Base-by-base conservation (phyloP, 2,888 invertebrate genomes). In the Neria commutata region DNA sequence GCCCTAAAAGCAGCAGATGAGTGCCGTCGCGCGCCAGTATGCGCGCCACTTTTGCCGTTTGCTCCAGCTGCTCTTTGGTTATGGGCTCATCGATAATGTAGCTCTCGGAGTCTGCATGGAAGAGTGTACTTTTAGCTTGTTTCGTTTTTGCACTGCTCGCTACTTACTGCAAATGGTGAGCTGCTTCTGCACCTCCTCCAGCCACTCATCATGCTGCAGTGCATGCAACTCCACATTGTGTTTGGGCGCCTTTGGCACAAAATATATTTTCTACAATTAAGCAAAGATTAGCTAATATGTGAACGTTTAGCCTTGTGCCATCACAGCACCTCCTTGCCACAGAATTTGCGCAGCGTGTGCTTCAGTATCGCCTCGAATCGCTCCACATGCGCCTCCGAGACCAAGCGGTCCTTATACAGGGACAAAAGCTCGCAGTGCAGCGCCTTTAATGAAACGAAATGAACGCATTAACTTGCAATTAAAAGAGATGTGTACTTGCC, bases 331-430 rank as follows among this genome's bases (percentile, higher is more conserved):
- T 79, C 81, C 58, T 77, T 78, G 61, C 75, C 76, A 24, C 67
- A 69, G 54, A 78, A 76, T 69, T 79, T 76, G 73, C 80, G 64
- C 73, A 86, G 76, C 17, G 80, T 83, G 42, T 85, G 85, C 64
- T 84, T 83, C 1, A 90, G 77, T 58, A 93, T 86, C 11, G 83
- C 78, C 67, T 87, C 86, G 72, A 90, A 91, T 71, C 85, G 84
- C n/a, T 81, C 78, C 58, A 85, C 85, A 62, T 92, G 89, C 23
- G 89, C 87, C 4, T 85, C 83, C 19, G 85, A 86, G 1, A 88
- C 86, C 21, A 95, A 82, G 67, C 90, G 86, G 75, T 94, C 91
- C 65, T 87, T 85, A 79, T 95, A 95, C 73, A 91, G 85, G 60
- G 89, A 83, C 58, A 87, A 83, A 1, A 90, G 89, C 85, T 95